Conservation (phyloP, 2,113 vertebrate genomes). For the Campylomormyrus numenius region DNA sequence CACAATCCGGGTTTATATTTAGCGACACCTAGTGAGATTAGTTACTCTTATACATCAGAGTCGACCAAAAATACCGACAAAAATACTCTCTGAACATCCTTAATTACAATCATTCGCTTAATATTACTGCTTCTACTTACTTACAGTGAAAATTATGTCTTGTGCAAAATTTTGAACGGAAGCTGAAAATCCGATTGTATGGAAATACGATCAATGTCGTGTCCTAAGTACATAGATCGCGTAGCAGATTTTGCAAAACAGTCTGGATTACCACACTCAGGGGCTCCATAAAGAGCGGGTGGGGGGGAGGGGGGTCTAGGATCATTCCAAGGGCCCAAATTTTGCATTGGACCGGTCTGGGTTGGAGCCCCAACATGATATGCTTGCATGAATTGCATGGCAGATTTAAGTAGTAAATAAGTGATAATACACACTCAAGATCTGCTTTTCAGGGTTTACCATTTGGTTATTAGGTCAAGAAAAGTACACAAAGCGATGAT, state of each 20-base stretch:
- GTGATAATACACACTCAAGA: background rate
- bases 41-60: background rate
- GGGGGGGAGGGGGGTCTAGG: background rate
- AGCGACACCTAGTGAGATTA: background rate
- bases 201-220: background rate
- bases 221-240: background rate
- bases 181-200: background rate
- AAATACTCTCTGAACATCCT: background rate
- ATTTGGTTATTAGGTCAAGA: background rate
- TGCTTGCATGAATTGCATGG: background rate
- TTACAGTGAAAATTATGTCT: background rate
- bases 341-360: background rate
- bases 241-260: background rate
- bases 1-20: background rate
- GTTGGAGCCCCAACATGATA: background rate
- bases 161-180: background rate
- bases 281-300: background rate
- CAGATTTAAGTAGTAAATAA: background rate
- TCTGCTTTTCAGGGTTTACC: background rate
- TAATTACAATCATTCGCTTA: background rate
- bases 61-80: background rate
- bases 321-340: background rate
- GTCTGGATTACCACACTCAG: background rate
- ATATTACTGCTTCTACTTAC: background rate
- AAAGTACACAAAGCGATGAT: background rate